phyloP scores from a whole-genome alignment of 2,113 vertebrate genomes.

The Centropus unirufus region DNA sequence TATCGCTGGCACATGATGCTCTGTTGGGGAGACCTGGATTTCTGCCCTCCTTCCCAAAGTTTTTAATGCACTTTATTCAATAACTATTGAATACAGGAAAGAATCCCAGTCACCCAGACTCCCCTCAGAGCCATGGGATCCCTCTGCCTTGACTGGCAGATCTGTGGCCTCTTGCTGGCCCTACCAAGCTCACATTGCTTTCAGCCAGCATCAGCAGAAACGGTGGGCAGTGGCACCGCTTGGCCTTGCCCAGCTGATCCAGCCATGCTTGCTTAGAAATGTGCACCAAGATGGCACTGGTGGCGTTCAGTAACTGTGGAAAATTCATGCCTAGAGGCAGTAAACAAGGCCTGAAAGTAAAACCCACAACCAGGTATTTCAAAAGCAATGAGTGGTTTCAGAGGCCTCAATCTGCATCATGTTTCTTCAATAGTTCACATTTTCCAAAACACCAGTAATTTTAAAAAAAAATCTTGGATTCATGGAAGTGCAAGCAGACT shows the following conservation, averaged over 20 bases:
- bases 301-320: neutral
- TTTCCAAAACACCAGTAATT: neutral
- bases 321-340: neutral
- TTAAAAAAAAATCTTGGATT: neutral
- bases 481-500: neutral
- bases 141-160: neutral
- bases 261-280: neutral
- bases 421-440: neutral
- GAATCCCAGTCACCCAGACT: neutral
- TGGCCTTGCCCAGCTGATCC: neutral
- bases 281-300: neutral
- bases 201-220: neutral
- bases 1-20: neutral
- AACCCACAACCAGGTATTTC: neutral
- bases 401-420: neutral
- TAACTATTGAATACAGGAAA: neutral
- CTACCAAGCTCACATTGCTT: neutral
- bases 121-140: neutral
- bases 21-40: neutral
- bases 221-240: neutral
- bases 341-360: neutral
- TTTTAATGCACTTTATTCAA: neutral
- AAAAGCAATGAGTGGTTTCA: neutral
- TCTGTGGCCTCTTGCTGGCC: neutral
- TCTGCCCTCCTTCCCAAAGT: neutral